Percentiles rank a stretch among this genome's conserved stretches.
These are phyloP conservation scores for Drosophila mettleri DNA, from an alignment of 2,888 invertebrate genomes.

Conservation along the genomic window DNA sequence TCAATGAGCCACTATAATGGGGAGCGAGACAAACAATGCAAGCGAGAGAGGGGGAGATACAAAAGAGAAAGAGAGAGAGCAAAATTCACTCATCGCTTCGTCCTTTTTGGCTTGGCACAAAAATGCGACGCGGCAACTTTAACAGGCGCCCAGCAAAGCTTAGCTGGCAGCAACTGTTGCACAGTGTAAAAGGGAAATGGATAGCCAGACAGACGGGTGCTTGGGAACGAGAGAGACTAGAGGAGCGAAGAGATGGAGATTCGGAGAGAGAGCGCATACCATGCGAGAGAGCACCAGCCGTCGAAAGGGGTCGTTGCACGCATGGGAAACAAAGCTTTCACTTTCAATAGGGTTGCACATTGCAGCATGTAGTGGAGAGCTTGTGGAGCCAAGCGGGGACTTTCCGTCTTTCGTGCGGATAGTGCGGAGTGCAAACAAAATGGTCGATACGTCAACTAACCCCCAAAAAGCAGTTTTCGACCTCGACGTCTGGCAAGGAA, in stretches of 20 bases:
- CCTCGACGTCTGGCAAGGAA: constrained; percentile 72
- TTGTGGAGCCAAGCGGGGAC: constrained; percentile 2
- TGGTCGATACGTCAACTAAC: constrained; percentile 40
- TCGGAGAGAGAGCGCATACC: constrained; percentile 12
- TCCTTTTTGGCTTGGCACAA: constrained; percentile 77
- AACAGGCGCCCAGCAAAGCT: constrained; percentile 68
- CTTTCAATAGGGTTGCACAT: constrained; percentile 61
- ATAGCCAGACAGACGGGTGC: constrained; percentile 63
- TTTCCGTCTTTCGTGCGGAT: constrained; percentile 24
- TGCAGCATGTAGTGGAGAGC: neutral
- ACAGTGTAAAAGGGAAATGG: constrained; percentile 65
- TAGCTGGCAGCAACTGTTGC: constrained; percentile 66
- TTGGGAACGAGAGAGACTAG: constrained; percentile 3
- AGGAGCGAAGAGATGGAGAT: constrained; percentile 2
- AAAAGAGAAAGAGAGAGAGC: constrained; percentile 17
- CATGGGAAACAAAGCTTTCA: constrained; percentile 62
- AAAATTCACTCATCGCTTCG: constrained; percentile 75
- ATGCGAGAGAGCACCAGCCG: constrained; percentile 26
- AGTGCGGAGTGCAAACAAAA: constrained; percentile 47
- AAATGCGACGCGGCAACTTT: constrained; percentile 76
- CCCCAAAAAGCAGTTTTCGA: constrained; percentile 11
- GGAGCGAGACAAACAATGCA: constrained; percentile 17
- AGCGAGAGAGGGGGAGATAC: constrained; percentile 7
- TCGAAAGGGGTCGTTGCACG: constrained; percentile 77
- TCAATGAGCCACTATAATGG: constrained; percentile 52